These are phyloP conservation scores for Phenganax subtilis DNA, from an alignment of 92 coral and sea anemone genomes.

Conservation along the genomic window DNA sequence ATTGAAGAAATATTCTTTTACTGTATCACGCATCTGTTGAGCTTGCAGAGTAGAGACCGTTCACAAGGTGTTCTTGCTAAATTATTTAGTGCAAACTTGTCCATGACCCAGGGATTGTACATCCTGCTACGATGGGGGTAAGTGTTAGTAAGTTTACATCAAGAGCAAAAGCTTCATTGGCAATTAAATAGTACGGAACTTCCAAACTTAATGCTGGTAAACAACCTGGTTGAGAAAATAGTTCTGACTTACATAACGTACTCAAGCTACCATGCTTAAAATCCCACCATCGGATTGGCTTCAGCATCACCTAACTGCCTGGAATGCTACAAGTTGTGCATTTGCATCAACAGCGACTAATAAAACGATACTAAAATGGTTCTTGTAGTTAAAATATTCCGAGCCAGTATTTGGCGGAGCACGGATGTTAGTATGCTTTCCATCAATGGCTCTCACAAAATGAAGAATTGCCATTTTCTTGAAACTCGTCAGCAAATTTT, in stretches of 20 bases:
- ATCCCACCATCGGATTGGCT: slow-evolving; percentile 55
- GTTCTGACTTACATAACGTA: slow-evolving; percentile 32
- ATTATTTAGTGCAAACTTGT: slow-evolving; percentile 19
- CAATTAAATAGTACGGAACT: slow-evolving; percentile 49
- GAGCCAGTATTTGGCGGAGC: slow-evolving; percentile 62
- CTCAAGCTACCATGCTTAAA: slow-evolving; percentile 53
- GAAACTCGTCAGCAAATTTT: too few species aligned
- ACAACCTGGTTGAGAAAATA: slow-evolving; percentile 38
- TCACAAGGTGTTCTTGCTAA: slow-evolving; percentile 38
- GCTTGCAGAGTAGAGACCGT: slow-evolving; percentile 48
- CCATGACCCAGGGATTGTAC: slow-evolving; percentile 45
- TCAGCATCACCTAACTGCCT: slow-evolving; percentile 45
- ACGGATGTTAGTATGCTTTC: slow-evolving; percentile 52
- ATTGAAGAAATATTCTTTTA: slow-evolving; percentile 55
- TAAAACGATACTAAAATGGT: slow-evolving; percentile 51
- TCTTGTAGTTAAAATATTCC: slow-evolving; percentile 58
- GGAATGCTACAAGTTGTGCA: slow-evolving; percentile 42
- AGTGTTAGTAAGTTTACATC: slow-evolving; percentile 51
- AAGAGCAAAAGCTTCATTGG: slow-evolving; percentile 65
- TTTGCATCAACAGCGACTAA: slow-evolving; percentile 54
- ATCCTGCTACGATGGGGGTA: slow-evolving; percentile 40
- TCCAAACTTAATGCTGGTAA: background rate
- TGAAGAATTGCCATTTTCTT: slow-evolving; percentile 64
- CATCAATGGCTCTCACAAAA: slow-evolving; percentile 62
- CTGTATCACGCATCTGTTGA: slow-evolving; percentile 51